Percentiles rank a stretch among this genome's conserved stretches.
Conservation (phyloP, 2,888 invertebrate species). For the Andricus curvator region DNA sequence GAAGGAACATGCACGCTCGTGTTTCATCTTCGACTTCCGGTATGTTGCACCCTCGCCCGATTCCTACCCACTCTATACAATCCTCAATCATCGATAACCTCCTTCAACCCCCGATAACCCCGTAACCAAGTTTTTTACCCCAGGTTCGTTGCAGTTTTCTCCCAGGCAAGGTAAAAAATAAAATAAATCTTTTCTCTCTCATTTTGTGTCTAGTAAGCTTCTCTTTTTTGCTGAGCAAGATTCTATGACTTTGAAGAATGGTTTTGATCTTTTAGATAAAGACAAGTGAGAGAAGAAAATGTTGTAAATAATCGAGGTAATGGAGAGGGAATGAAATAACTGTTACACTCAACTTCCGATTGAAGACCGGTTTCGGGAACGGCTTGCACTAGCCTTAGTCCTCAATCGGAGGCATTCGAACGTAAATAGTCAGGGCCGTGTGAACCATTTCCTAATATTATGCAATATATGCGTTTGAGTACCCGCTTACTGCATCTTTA, state of each 20-base stretch:
- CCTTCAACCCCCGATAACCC: background rate
- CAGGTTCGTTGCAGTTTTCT: background rate
- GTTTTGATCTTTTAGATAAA: background rate
- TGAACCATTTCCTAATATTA: too few relatives aligned
- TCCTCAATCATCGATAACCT: slow-evolving; percentile 22
- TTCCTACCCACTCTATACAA: slow-evolving; percentile 16
- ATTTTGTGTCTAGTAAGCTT: background rate
- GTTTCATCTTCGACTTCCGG: slow-evolving; percentile 40
- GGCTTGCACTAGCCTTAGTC: too few relatives aligned
- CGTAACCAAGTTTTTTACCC: background rate
- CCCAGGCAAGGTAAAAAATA: background rate
- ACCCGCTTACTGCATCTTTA: too few relatives aligned
- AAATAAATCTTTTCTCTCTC: background rate
- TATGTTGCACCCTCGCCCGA: slow-evolving; percentile 10
- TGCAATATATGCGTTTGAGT: too few relatives aligned
- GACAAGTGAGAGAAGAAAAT: too few relatives aligned
- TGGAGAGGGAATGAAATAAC: too few relatives aligned
- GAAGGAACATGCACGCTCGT: slow-evolving; percentile 33
- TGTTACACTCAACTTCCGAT: too few relatives aligned
- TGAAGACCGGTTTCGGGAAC: too few relatives aligned
- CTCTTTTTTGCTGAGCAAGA: background rate
- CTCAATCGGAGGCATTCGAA: too few relatives aligned
- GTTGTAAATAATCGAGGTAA: too few relatives aligned
- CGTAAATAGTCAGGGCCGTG: too few relatives aligned
- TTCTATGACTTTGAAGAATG: background rate